Evolutionary conservation across 2,888 invertebrate species (phyloP).

Genomic region (Drosophila nigritarsus): DNA sequence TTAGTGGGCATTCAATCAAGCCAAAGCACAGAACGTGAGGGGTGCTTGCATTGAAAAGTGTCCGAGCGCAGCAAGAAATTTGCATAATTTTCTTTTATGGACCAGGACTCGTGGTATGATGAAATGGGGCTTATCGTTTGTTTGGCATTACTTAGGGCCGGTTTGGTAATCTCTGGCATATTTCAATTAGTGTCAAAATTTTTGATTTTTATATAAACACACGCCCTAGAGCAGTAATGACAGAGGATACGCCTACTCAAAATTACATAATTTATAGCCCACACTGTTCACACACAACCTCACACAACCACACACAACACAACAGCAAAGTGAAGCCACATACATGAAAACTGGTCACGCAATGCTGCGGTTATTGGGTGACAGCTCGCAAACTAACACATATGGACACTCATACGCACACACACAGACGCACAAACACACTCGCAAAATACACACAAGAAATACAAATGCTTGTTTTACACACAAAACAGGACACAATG

Average conservation of each 20-base stretch:
- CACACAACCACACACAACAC: slow-evolving; percentile 17
- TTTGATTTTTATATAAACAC: slow-evolving; percentile 60
- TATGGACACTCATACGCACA: slow-evolving; percentile 4
- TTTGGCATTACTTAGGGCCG: slow-evolving; percentile 56
- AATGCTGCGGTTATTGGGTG: slow-evolving; percentile 60
- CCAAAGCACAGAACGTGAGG: slow-evolving; percentile 5
- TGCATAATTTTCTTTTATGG: slow-evolving; percentile 69
- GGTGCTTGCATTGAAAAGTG: slow-evolving; percentile 52
- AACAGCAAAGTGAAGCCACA: slow-evolving; percentile 38
- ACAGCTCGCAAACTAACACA: slow-evolving; percentile 46
- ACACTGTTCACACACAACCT: not conserved
- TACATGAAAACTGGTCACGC: slow-evolving; percentile 70
- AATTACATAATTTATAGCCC: slow-evolving; percentile 20
- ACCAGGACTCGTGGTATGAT: not conserved
- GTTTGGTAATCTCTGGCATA: slow-evolving; percentile 66
- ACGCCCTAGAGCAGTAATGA: slow-evolving; percentile 9
- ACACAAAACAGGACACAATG: not conserved
- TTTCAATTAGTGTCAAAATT: slow-evolving; percentile 77
- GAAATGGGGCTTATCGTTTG: slow-evolving; percentile 17
- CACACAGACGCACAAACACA: slow-evolving; percentile 5
- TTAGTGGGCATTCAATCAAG: slow-evolving; percentile 72
- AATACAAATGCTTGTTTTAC: slow-evolving; percentile 3
- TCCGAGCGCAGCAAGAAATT: slow-evolving; percentile 67
- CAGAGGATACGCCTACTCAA: not conserved
- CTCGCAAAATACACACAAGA: slow-evolving; percentile 4